Conservation (phyloP, 1,140 invertebrate genomes). For the Muscidifurax raptorellus region DNA sequence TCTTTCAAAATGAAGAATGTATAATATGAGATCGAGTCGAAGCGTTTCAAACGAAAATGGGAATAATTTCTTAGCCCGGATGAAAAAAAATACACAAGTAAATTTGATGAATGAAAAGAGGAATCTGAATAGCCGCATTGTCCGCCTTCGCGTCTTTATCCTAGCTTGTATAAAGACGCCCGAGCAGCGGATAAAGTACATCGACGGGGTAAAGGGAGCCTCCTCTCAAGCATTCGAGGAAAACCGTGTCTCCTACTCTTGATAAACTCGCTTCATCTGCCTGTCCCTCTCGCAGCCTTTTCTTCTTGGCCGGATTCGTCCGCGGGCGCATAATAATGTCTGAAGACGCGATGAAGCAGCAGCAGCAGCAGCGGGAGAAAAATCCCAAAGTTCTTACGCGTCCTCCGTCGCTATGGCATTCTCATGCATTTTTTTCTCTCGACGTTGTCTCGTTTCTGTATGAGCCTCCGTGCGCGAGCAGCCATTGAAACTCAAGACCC, state of each 20-base stretch:
- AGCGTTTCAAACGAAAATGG: too few relatives aligned
- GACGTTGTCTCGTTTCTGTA: constrained; percentile 17
- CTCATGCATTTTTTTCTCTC: background rate
- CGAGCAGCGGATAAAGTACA: background rate
- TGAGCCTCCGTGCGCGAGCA: background rate
- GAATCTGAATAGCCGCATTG: background rate
- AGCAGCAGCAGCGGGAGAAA: background rate
- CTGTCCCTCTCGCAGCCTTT: background rate
- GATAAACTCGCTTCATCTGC: constrained; percentile 40
- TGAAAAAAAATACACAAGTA: too few relatives aligned
- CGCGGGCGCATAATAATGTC: background rate
- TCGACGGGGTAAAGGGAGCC: background rate
- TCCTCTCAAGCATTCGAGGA: constrained; percentile 14
- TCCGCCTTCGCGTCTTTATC: background rate
- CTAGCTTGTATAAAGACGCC: background rate
- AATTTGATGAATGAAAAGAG: too few relatives aligned
- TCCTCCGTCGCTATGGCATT: background rate
- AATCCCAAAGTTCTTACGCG: constrained; percentile 5
- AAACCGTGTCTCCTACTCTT: constrained; percentile 15
- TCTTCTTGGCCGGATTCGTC: background rate
- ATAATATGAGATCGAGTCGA: too few relatives aligned
- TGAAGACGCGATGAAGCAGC: background rate
- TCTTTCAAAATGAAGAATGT: too few relatives aligned
- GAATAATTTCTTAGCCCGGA: too few relatives aligned
- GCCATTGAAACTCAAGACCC: constrained; percentile 65